Percentiles rank a stretch among this genome's conserved stretches.
These are phyloP conservation scores for Anastrepha ludens DNA, from an alignment of 1,140 invertebrate genomes.

Conservation along the genomic window DNA sequence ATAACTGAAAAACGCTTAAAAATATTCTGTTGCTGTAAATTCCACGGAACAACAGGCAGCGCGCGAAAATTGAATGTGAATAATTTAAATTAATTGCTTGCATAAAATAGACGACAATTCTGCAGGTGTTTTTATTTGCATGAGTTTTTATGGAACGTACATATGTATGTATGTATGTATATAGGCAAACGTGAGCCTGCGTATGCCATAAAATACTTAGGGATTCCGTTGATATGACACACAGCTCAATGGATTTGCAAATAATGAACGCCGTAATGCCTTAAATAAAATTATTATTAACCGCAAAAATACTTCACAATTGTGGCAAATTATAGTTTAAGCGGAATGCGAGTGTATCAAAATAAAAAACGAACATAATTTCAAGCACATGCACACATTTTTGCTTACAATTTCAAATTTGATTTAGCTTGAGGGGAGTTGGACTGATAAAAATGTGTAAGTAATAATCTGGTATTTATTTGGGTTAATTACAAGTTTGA, in stretches of 20 bases:
- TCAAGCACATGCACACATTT: not conserved
- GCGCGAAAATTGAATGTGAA: conserved; percentile 16
- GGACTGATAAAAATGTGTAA: too few relatives aligned
- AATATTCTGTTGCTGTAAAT: not conserved
- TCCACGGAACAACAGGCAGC: not conserved
- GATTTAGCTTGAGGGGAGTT: not conserved
- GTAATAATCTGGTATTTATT: too few relatives aligned
- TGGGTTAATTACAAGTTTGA: too few relatives aligned
- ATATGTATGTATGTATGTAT: too few relatives aligned
- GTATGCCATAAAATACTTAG: too few relatives aligned
- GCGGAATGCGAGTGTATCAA: not conserved
- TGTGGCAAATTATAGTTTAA: not conserved
- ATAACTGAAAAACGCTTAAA: not conserved
- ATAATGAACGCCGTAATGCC: not conserved
- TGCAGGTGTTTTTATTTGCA: not conserved
- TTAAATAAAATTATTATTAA: conserved; percentile 24
- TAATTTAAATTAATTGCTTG: conserved; percentile 40
- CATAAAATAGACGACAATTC: not conserved
- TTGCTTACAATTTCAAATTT: not conserved
- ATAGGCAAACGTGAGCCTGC: too few relatives aligned
- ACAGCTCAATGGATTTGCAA: not conserved
- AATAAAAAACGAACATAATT: not conserved
- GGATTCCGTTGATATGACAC: too few relatives aligned
- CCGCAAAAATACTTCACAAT: not conserved
- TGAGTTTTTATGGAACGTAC: not conserved